phyloP scores from a whole-genome alignment of 2,888 invertebrate genomes.

The Sinelater perroti region DNA sequence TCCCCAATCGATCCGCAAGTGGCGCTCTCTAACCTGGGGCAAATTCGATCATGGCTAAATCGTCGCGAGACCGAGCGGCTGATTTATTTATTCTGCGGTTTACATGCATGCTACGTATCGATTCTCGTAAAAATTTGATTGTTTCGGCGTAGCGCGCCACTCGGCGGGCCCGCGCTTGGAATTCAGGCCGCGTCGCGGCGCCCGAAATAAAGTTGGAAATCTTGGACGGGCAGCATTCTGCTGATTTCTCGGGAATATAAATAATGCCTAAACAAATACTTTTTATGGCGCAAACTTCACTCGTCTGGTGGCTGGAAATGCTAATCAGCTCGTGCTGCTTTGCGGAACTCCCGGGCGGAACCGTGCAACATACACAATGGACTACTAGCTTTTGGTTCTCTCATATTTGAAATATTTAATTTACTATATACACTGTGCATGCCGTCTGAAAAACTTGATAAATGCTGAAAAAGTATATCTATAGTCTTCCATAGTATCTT shows the following conservation, averaged over 20 bases:
- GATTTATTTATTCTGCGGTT: slow-evolving; percentile 35
- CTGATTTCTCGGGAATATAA: slow-evolving; percentile 32
- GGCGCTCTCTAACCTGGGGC: slow-evolving; percentile 25
- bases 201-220: slow-evolving; percentile 31
- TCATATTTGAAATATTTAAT: too few species aligned
- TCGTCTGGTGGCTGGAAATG: slow-evolving; percentile 5
- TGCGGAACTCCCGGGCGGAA: too few species aligned
- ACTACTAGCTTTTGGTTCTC: too few species aligned
- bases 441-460: too few species aligned
- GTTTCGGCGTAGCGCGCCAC: slow-evolving; percentile 27
- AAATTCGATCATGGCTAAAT: slow-evolving; percentile 32
- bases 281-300: slow-evolving; percentile 9
- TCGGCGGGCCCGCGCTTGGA: slow-evolving; percentile 24
- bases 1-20: slow-evolving; percentile 32
- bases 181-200: slow-evolving; percentile 28
- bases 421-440: too few species aligned
- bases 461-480: too few species aligned
- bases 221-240: slow-evolving; percentile 31
- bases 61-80: slow-evolving; percentile 30
- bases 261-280: slow-evolving; percentile 32
- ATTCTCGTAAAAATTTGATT: slow-evolving; percentile 36
- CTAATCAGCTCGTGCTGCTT: too few species aligned
- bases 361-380: too few species aligned
- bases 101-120: slow-evolving; percentile 35
- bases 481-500: too few species aligned